A percentile compares a stretch with the other conserved stretches of the same genome.
Conservation (phyloP, 1,140 invertebrate genomes). For the Myzus persicae region DNA sequence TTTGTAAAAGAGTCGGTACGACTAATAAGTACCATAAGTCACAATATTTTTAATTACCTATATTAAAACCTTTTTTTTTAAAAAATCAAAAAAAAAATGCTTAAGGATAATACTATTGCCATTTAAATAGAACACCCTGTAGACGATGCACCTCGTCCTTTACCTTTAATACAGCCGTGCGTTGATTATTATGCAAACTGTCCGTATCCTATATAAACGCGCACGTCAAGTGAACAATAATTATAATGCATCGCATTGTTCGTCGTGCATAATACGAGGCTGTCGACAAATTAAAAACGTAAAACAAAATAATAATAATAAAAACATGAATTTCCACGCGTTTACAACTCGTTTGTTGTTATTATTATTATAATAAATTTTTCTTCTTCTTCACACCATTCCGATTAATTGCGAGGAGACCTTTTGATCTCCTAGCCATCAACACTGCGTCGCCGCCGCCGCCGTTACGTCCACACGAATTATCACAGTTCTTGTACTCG, state of each 20-base stretch:
- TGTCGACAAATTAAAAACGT: slow-evolving; percentile 15
- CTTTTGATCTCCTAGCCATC: not conserved
- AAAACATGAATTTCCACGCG: not conserved
- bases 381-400: not conserved
- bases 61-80: not conserved
- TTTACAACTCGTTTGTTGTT: not conserved
- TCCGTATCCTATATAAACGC: not conserved
- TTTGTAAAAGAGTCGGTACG: not conserved
- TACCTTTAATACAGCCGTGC: not conserved
- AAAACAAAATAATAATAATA: not conserved
- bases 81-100: not conserved
- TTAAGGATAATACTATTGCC: not conserved
- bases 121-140: not conserved
- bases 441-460: not conserved
- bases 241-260: not conserved
- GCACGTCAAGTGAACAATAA: not conserved
- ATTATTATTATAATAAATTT: not conserved
- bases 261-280: not conserved
- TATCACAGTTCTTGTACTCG: slow-evolving; percentile 6
- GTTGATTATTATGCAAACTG: not conserved
- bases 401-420: not conserved
- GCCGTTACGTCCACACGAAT: not conserved
- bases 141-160: not conserved
- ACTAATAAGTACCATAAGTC: not conserved
- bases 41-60: not conserved